Percentiles rank a stretch among this genome's conserved stretches.
phyloP scores from a whole-genome alignment of 2,113 vertebrate species.

The Myrmophylax atrothorax region DNA sequence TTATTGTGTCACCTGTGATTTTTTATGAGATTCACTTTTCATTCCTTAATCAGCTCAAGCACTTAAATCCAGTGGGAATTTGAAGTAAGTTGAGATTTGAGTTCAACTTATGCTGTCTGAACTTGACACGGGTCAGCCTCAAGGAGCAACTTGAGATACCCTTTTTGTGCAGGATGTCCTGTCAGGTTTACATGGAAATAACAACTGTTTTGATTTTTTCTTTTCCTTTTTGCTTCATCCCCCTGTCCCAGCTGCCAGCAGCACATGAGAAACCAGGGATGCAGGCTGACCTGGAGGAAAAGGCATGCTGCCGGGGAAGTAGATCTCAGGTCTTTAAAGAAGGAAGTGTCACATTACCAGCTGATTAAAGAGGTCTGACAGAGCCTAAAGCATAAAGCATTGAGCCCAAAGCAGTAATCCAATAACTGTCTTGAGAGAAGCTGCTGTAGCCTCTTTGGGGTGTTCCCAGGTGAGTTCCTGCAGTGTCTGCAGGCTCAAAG shows the following conservation, averaged over 20 bases:
- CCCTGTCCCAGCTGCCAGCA: not conserved
- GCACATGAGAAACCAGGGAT: not conserved
- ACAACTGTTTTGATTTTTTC: not conserved
- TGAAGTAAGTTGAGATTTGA: not conserved
- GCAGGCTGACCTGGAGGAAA: not conserved
- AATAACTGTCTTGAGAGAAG: not conserved
- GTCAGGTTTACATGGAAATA: not conserved
- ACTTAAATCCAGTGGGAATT: not conserved
- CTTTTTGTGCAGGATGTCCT: not conserved
- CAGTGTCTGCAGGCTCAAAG: not conserved
- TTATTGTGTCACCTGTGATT: not conserved
- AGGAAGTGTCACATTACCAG: conserved; percentile 46
- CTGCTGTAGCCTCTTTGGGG: not conserved
- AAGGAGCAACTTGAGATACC: not conserved
- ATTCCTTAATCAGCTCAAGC: not conserved
- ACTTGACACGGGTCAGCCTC: not conserved
- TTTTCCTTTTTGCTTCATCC: not conserved
- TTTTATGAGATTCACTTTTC: not conserved
- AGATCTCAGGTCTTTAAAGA: not conserved
- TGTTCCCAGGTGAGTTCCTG: not conserved
- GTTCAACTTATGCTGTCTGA: not conserved
- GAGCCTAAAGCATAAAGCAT: not conserved
- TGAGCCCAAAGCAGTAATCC: not conserved
- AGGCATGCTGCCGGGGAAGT: not conserved
- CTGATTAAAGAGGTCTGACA: conserved; percentile 21